Base-by-base conservation (phyloP, 2,888 invertebrate genomes). In the Agonopterix arenella region DNA sequence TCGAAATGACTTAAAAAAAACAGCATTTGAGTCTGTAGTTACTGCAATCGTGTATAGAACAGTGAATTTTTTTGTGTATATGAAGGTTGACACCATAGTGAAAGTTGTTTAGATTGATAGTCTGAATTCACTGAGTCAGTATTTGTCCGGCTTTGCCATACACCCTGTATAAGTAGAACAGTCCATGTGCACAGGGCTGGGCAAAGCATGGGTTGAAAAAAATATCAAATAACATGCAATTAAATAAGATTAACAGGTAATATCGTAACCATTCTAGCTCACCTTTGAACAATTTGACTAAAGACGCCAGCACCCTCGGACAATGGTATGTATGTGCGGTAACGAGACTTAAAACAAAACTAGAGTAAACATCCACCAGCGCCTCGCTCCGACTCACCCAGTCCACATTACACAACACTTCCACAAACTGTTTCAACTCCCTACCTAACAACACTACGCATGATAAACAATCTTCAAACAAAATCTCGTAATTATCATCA, bases 241-340 rank as follows among this genome's bases (percentile, higher is more conserved):
- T 28, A 18, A 2, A 18, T 8, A 48, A 10, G 11, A 48, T 43
- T 36, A 36, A 13, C 13, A 45, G n/a, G 8, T 13, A 10, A 16
- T 13, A 43, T 13, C 4, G 7, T 51, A 58, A 28, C 7, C 7
- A 28, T 28, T 28, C 28, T 1, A 28, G 28, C 50, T 62, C 70
- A 89, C 90, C 83, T 83, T 79, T 86, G 50, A 90, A 88, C 41
- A 76, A 60, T 60, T 79, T 83, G 2, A 89, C 64, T 47, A 90
- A 64, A 41, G 73, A 62, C 38, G 66, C 61, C 66, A 90, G 75
- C 38, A 84, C 86, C 51, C 67, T 66, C 0, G 79, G 76, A 45
- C 82, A 80, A 54, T 90, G 89, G 59, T 89, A 89, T 0, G 82
- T 80, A 55, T 90, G 89, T 4, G 89, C 89, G 0, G 89, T 89